phyloP scores from a whole-genome alignment of 2,113 vertebrate genomes.

The Cephalopterus ornatus region DNA sequence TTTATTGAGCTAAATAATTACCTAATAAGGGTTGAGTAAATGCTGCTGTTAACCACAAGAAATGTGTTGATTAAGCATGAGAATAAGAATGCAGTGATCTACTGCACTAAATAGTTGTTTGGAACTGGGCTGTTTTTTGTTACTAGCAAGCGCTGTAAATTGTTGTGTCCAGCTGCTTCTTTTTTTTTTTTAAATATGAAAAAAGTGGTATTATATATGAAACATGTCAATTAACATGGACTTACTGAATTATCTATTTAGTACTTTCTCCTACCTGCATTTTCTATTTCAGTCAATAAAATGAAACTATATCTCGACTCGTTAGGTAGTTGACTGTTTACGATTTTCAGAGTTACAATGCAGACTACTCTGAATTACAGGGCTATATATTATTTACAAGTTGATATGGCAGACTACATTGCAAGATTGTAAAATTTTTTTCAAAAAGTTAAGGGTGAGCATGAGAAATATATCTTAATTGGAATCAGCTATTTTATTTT shows the following conservation, averaged over 20 bases:
- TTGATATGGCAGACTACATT: neutral
- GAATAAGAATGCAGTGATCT: constrained; percentile 26
- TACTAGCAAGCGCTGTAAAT: neutral
- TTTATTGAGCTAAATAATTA: constrained; percentile 70
- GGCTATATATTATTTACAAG: constrained; percentile 55
- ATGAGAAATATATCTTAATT: constrained; percentile 64
- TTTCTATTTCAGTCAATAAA: constrained; percentile 28
- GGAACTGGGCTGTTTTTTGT: neutral
- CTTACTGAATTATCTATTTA: neutral
- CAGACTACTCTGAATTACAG: constrained; percentile 26
- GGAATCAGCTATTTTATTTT: constrained; percentile 57
- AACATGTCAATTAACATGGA: neutral
- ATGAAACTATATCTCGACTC: neutral
- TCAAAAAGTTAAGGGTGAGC: constrained; percentile 17
- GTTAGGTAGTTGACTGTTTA: neutral
- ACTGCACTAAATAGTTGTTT: neutral
- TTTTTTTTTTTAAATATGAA: neutral
- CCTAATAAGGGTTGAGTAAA: constrained; percentile 64
- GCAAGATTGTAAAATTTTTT: constrained; percentile 38
- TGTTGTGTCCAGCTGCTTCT: neutral
- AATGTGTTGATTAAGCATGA: neutral
- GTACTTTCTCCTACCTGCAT: constrained; percentile 7
- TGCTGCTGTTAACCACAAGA: constrained; percentile 60
- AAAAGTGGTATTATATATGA: neutral
- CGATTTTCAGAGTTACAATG: neutral